A percentile compares a stretch with the other conserved stretches of the same genome.
phyloP scores from a whole-genome alignment of 2,113 vertebrate genomes.

The Odocoileus virginianus region DNA sequence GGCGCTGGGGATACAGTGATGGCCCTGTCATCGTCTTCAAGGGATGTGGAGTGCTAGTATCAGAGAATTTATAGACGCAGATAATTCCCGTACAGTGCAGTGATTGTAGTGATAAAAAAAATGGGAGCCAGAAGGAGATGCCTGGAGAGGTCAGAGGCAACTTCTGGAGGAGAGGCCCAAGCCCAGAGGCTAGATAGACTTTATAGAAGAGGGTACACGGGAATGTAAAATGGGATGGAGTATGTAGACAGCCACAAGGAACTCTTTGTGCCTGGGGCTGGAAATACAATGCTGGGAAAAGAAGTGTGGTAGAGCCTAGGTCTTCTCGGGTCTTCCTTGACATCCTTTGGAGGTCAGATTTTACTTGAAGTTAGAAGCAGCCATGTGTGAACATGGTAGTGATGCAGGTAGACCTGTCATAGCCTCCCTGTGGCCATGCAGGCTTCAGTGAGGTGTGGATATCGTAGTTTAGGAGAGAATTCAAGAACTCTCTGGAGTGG shows the following conservation, averaged over 20 bases:
- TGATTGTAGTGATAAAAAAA: not conserved
- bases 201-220: not conserved
- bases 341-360: not conserved
- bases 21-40: not conserved
- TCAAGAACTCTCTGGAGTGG: not conserved
- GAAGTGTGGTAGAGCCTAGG: not conserved
- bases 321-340: not conserved
- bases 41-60: not conserved
- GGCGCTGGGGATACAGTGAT: not conserved
- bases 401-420: not conserved
- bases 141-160: not conserved
- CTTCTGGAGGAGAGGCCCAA: not conserved
- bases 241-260: not conserved
- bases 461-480: not conserved
- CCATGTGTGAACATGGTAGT: not conserved
- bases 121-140: not conserved
- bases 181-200: not conserved
- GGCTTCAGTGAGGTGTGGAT: not conserved
- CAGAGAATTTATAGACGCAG: not conserved
- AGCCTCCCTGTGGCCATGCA: not conserved
- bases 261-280: not conserved
- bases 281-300: not conserved
- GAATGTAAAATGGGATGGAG: not conserved
- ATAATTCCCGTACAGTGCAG: not conserved
- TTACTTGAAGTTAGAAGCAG: not conserved